Percentiles rank a stretch among this genome's conserved stretches.
phyloP scores from a whole-genome alignment of 2,113 vertebrate species.

The Steatornis caripensis region DNA sequence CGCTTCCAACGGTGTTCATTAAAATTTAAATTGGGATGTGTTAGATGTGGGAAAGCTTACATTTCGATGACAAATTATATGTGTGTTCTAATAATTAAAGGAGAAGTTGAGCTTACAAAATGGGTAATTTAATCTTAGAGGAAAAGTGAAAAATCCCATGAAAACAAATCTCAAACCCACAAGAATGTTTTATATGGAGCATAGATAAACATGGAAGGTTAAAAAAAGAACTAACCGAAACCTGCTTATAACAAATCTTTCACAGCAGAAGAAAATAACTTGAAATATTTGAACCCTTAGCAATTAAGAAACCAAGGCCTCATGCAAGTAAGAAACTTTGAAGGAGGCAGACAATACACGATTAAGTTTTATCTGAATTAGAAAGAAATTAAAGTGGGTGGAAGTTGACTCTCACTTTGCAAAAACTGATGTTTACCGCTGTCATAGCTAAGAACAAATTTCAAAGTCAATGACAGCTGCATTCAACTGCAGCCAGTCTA shows the following conservation, averaged over 20 bases:
- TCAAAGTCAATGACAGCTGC: constrained; percentile 1
- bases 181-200: background rate
- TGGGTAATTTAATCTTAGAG: background rate
- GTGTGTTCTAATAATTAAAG: background rate
- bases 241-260: background rate
- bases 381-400: constrained; percentile 12
- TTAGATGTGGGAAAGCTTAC: background rate
- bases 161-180: background rate
- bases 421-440: constrained; percentile 11
- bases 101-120: background rate
- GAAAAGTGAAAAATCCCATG: background rate
- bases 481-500: background rate
- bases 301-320: background rate
- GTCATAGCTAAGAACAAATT: background rate
- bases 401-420: background rate
- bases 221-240: background rate
- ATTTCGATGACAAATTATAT: background rate
- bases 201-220: background rate
- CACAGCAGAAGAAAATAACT: background rate
- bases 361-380: constrained; percentile 16
- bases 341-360: background rate
- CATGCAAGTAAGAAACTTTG: background rate
- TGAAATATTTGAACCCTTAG: background rate
- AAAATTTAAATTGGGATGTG: background rate
- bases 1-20: background rate